These are phyloP conservation scores for Barnardius zonarius DNA, from an alignment of 2,113 vertebrate genomes.

Conservation along the genomic window DNA sequence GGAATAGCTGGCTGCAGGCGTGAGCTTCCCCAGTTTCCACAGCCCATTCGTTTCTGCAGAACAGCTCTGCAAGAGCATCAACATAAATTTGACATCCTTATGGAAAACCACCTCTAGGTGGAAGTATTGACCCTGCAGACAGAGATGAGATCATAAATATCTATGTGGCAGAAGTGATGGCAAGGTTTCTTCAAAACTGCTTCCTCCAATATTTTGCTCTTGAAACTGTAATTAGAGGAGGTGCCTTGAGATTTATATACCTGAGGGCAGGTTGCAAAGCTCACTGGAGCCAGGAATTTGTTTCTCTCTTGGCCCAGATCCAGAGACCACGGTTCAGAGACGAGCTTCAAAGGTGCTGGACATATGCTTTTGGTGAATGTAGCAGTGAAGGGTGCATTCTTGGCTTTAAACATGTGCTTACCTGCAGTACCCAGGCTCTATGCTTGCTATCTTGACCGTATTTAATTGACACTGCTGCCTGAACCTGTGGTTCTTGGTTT, in stretches of 20 bases:
- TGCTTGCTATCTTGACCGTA: neutral
- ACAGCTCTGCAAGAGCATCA: neutral
- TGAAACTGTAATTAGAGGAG: conserved; percentile 27
- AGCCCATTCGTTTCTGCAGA: conserved; percentile 6
- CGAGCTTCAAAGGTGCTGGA: neutral
- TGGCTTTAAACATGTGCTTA: neutral
- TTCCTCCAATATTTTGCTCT: conserved; percentile 22
- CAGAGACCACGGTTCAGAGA: neutral
- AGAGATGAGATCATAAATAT: conserved; percentile 57
- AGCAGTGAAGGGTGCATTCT: neutral
- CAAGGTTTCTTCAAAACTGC: neutral
- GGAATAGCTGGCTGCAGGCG: conserved; percentile 19
- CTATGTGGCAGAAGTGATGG: conserved; percentile 22
- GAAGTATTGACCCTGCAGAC: conserved; percentile 64
- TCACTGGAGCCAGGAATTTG: neutral
- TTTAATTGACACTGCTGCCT: neutral
- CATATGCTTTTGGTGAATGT: neutral
- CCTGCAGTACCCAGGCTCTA: neutral
- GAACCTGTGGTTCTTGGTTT: neutral
- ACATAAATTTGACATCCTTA: conserved; percentile 42
- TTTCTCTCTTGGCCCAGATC: neutral
- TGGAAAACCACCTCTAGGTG: conserved; percentile 66
- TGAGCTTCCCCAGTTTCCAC: neutral
- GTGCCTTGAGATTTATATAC: conserved; percentile 43
- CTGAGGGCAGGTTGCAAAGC: conserved; percentile 16